A percentile compares a stretch with the other conserved stretches of the same genome.
phyloP scores from a whole-genome alignment of 2,888 invertebrate genomes.

The Bimastos eiseni region DNA sequence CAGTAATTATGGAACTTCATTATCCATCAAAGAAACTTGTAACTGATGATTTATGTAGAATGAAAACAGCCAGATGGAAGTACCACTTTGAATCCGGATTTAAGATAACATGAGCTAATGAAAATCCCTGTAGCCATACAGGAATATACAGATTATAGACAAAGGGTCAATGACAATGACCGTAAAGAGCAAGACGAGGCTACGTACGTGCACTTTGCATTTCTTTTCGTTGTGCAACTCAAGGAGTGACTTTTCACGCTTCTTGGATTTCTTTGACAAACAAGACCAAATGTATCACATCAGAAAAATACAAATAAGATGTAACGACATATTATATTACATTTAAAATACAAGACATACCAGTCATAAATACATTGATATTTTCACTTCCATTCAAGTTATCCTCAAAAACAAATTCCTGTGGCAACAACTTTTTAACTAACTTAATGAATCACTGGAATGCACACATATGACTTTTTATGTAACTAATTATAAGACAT shows the following conservation, averaged over 20 bases:
- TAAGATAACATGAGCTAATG: background rate
- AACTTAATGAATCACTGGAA: no score
- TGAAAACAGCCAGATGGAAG: no score
- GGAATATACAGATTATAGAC: background rate
- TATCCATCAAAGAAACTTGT: no score
- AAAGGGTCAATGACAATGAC: background rate
- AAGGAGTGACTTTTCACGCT: background rate
- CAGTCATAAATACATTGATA: background rate
- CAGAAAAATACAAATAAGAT: background rate
- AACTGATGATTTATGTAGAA: no score
- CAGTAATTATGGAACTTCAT: no score
- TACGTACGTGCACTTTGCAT: background rate
- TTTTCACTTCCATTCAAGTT: background rate
- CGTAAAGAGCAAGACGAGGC: background rate
- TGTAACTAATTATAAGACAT: background rate
- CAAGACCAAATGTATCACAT: background rate
- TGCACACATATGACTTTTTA: background rate
- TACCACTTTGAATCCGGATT: background rate
- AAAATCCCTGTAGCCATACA: background rate
- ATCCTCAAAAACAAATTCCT: background rate
- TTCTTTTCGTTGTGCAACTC: background rate
- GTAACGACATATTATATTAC: background rate
- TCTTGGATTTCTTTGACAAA: slow-evolving; percentile 10
- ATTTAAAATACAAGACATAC: background rate
- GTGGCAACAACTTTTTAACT: no score